A percentile compares a stretch with the other conserved stretches of the same genome.
Evolutionary conservation across 2,113 vertebrate genomes (phyloP).

Genomic region (Bolborhynchus lineola): DNA sequence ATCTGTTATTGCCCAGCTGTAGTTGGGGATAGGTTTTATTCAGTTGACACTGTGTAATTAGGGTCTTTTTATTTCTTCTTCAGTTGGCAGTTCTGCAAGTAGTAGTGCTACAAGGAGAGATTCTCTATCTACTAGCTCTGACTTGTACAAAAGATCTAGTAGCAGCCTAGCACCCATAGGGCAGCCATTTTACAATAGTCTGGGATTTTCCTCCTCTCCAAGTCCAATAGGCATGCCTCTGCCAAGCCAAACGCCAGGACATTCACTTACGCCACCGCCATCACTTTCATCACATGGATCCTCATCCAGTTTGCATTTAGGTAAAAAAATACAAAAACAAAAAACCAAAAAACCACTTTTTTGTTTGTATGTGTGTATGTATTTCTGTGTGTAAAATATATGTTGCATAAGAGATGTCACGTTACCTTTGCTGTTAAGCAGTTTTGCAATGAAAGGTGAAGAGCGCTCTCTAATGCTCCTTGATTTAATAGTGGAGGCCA

Average conservation of each 20-base stretch:
- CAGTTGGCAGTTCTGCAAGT: conserved; percentile 95
- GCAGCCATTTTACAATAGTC: conserved; percentile 97
- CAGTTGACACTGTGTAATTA: conserved; percentile 85
- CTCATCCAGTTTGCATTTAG: conserved; percentile 96
- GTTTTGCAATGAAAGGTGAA: conserved; percentile 20
- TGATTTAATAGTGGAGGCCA: conserved; percentile 26
- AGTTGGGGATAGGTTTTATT: conserved; percentile 82
- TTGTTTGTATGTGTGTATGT: conserved; percentile 82
- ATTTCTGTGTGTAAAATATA: conserved; percentile 80
- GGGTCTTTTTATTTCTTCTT: conserved; percentile 77
- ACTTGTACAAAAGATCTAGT: conserved; percentile 95
- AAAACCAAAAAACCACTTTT: conserved; percentile 72
- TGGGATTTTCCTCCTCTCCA: conserved; percentile 97
- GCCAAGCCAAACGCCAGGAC: conserved; percentile 91
- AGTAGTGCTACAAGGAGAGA: conserved; percentile 95
- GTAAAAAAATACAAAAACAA: conserved; percentile 73
- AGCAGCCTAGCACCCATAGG: conserved; percentile 96
- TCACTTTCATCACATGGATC: conserved; percentile 97
- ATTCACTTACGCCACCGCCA: conserved; percentile 97
- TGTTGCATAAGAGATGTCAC: conserved; percentile 81
- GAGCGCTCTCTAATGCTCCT: background rate
- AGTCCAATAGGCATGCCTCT: conserved; percentile 95
- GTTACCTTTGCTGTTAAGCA: conserved; percentile 71
- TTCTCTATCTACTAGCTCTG: conserved; percentile 93
- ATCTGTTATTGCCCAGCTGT: conserved; percentile 80